Conservation (phyloP, 2,888 invertebrate species). For the Cephus sareptanus region DNA sequence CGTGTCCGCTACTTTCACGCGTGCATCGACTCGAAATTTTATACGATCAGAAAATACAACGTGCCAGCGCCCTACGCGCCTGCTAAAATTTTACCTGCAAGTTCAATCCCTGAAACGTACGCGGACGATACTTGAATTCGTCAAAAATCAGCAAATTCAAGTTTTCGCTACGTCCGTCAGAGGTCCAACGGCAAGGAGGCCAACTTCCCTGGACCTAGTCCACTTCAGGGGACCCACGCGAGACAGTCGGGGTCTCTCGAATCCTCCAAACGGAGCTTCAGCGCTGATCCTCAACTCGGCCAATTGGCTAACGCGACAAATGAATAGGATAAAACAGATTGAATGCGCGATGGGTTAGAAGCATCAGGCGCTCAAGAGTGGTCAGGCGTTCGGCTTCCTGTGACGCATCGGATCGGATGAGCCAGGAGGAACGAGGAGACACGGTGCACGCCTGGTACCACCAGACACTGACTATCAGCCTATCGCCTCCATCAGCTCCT, state of each 20-base stretch:
- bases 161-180: too few species aligned
- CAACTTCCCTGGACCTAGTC: neutral
- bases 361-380: slow-evolving; percentile 31
- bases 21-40: slow-evolving; percentile 37
- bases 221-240: neutral
- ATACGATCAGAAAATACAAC: slow-evolving; percentile 8
- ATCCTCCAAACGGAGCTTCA: neutral
- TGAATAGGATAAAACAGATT: slow-evolving; percentile 42
- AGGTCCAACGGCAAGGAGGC: neutral
- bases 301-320: slow-evolving; percentile 51
- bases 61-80: neutral
- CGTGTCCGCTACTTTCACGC: slow-evolving; percentile 41
- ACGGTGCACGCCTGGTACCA: slow-evolving; percentile 46
- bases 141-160: fast-evolving
- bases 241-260: neutral
- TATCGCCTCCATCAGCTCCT: neutral
- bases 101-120: neutral
- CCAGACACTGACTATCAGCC: slow-evolving; percentile 39
- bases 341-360: slow-evolving; percentile 21
- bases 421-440: slow-evolving; percentile 40
- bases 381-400: slow-evolving; percentile 42
- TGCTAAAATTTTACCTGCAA: neutral
- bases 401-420: slow-evolving; percentile 40
- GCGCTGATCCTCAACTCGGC: neutral
- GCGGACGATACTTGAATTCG: neutral